Conservation (phyloP, 2,888 invertebrate genomes). For the Emmelina monodactyla region DNA sequence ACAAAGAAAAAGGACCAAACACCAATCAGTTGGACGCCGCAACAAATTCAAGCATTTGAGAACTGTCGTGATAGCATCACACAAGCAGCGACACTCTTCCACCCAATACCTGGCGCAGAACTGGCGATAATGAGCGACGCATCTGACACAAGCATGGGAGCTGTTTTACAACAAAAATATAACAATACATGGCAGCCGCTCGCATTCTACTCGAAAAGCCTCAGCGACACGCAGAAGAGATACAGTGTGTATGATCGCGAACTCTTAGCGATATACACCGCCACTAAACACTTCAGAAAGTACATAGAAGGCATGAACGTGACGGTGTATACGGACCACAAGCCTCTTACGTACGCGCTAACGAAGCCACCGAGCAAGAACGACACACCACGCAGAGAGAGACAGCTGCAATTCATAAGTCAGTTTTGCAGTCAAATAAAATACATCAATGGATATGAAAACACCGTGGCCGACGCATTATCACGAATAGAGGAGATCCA, state of each 20-base stretch:
- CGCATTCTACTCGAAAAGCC: conserved; percentile 15
- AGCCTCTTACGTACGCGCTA: conserved; percentile 12
- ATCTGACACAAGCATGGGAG: conserved; percentile 13
- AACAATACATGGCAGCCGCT: conserved; percentile 14
- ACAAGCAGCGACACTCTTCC: conserved; percentile 8
- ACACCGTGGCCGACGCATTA: conserved; percentile 16
- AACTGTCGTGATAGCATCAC: conserved; percentile 12
- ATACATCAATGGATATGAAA: conserved; percentile 13
- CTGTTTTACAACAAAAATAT: conserved; percentile 14
- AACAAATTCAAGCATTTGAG: conserved; percentile 12
- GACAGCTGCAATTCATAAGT: conserved; percentile 16
- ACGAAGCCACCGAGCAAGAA: conserved; percentile 8
- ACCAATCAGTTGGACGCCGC: conserved; percentile 10
- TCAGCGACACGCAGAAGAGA: conserved; percentile 12
- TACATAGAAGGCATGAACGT: conserved; percentile 13
- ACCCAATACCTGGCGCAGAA: conserved; percentile 6
- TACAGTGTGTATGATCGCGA: conserved; percentile 17
- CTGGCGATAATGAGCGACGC: conserved; percentile 15
- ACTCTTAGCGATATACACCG: conserved; percentile 16
- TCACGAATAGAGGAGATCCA: conserved; percentile 14
- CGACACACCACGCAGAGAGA: conserved; percentile 13
- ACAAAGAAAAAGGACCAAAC: conserved; percentile 15
- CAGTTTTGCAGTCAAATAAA: conserved; percentile 13
- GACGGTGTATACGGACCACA: conserved; percentile 14
- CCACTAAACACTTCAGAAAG: conserved; percentile 13